Base-by-base conservation (phyloP, 1,140 invertebrate genomes). In the Drosophila ananassae region DNA sequence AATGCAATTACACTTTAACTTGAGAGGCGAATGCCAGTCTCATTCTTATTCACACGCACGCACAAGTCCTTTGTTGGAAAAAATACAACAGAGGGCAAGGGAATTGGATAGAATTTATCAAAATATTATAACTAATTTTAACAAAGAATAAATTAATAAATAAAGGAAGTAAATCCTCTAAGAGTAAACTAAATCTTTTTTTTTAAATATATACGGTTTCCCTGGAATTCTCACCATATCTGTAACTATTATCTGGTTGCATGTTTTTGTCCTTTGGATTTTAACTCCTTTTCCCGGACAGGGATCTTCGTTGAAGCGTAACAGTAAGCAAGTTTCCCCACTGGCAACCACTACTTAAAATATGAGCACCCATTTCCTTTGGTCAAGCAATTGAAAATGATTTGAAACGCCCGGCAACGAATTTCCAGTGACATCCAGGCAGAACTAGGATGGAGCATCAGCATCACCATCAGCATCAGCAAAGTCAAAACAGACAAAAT, bases 361-460 rank as follows among this genome's bases (percentile, higher is more conserved):
- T 85, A 85, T 87, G 81, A 85, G 82, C 77, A 77, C 73, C 82
- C 74, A 81, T 87, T 81, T 87, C 82, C 82, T 71, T 44, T 85
- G 82, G 82, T 87, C 81, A 87, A 78, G 81, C 81, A 87, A 87
- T 87, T 85, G 81, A 85, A 77, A 85, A 87, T 85, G 82, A 87
- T 85, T 85, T 78, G 53, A 32, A 71, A 50, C 58, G 59, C 47
- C 60, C 58, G 55, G 56, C 66, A 50, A 37, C 12, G 21, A 53
- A 30, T 37, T 48, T 71, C 9, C 39, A 52, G 54, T 72, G 69
- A 60, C 64, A 73, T 69, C 37, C 17, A 17, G 30, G 30, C 54
- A 59, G 64, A 21, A 5, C 41, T 13, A 44, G 41, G 39, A 44
- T 8, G 41, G 41, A 44, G 8, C 12, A 41, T 44, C n/a, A 41